Evolutionary conservation across 2,797 vertebrate genomes (phyloP).

Genomic region (Acanthopagrus latus): DNA sequence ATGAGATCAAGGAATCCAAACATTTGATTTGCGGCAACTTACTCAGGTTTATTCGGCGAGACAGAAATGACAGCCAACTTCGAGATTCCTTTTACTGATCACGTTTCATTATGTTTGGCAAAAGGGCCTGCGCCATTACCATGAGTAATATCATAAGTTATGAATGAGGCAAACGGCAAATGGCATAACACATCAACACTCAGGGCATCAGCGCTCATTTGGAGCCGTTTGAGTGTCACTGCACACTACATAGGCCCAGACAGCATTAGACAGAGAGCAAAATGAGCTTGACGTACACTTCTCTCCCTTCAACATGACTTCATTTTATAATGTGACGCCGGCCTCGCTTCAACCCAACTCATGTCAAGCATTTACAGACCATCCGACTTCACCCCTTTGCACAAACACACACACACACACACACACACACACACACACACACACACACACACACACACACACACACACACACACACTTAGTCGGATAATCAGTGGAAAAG

Average conservation of each 20-base stretch:
- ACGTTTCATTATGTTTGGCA: conserved; percentile 83
- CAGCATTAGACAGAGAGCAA: conserved; percentile 70
- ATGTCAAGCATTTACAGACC: conserved; percentile 67
- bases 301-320: conserved; percentile 77
- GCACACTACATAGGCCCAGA: conserved; percentile 64
- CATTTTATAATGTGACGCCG: conserved; percentile 66
- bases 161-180: conserved; percentile 83
- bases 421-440: conserved; percentile 31
- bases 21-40: conserved; percentile 69
- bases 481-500: conserved; percentile 76
- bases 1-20: conserved; percentile 65
- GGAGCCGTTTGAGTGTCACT: conserved; percentile 81
- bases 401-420: conserved; percentile 27
- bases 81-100: conserved; percentile 80
- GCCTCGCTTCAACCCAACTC: conserved; percentile 70
- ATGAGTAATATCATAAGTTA: conserved; percentile 83
- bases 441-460: conserved; percentile 23
- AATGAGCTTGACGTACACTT: conserved; percentile 74
- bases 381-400: conserved; percentile 47
- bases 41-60: conserved; percentile 48
- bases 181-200: conserved; percentile 80
- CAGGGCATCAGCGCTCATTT: conserved; percentile 77
- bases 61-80: conserved; percentile 73
- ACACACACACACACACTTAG: conserved; percentile 31
- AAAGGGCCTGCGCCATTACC: conserved; percentile 75